Evolutionary conservation across 2,113 vertebrate species (phyloP), one percentile per base, ranked within the genome.

Genomic region (Chaenogobius annularis): DNA sequence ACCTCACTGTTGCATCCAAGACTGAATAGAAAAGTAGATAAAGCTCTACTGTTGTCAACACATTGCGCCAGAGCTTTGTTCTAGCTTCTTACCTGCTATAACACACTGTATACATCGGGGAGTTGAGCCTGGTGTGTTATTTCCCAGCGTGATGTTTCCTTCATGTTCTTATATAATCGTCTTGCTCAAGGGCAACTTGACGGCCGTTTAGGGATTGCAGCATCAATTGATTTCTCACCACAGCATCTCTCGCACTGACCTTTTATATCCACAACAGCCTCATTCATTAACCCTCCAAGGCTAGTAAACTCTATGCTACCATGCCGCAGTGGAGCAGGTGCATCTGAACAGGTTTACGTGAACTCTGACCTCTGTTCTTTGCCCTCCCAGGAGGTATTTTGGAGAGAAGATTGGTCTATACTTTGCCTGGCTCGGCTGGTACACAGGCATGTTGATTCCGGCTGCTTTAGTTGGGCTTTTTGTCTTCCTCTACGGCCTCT

Each of bases 321-420:
- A 20, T 58, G 58, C 19, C 10, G 12, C 63, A 66, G 12, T 11
- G 5, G n/a, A 44, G 12, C n/a, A 14, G 1, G 6, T 13, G 17
- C 20, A n/a, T 74, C 56, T 56, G 7, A 66, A 43, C 19, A 22
- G 11, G 22, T 63, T 46, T 31, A 13, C 12, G 23, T 37, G 11
- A 58, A 44, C 73, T 64, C 48, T 72, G n/a, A 62, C 67, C 46
- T 77, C 65, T 55, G 3, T 63, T 43, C 10, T 66, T 82, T 35
- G 74, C 56, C 26, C 20, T 77, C 13, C 54, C 75, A 99, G 98
- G 86, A 88, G 97, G 20, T 99, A 99, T 87, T 99, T 99, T 83
- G 98, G 98, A 68, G 98, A 99, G 92, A 99, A 99, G 88, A 99
- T 99, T 6, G 98, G 98, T 9, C 92, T 99, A 13, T 99, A 99